phyloP scores from a whole-genome alignment of 53 echinoderm and acorn worm species.

The Henricia sp. region DNA sequence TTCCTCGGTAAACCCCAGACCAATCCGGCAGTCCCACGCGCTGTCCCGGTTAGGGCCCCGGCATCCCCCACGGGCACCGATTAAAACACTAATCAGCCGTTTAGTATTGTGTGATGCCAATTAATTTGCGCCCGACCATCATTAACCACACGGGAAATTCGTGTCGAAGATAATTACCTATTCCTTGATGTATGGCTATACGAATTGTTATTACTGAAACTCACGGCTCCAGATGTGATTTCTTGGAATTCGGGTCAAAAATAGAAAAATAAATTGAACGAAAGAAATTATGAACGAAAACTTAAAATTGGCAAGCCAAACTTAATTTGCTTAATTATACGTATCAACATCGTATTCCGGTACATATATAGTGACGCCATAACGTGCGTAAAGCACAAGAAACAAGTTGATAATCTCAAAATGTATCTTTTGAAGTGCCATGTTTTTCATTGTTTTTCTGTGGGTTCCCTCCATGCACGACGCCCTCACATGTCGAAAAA shows the following conservation, averaged over 20 bases:
- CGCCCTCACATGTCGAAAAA: no score
- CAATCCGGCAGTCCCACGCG: background rate
- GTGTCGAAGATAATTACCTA: background rate
- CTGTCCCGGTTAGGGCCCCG: background rate
- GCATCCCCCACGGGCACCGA: background rate
- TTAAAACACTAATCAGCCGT: conserved; percentile 12
- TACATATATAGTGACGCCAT: no score
- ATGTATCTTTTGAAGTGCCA: no score
- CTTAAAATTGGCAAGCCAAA: no score
- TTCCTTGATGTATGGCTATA: background rate
- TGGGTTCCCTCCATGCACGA: no score
- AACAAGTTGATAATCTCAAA: no score
- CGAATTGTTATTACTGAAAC: no score
- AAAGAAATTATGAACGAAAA: no score
- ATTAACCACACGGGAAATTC: background rate
- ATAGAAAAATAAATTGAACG: background rate
- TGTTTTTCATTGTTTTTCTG: no score
- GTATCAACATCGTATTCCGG: no score
- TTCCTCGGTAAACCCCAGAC: background rate
- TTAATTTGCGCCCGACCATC: conserved; percentile 1
- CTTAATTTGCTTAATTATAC: no score
- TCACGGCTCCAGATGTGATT: background rate
- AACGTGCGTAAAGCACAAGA: no score
- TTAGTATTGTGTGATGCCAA: conserved; percentile 9
- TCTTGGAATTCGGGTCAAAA: background rate